Conservation (phyloP, 2,888 invertebrate species). For the Erebia epiphron region DNA sequence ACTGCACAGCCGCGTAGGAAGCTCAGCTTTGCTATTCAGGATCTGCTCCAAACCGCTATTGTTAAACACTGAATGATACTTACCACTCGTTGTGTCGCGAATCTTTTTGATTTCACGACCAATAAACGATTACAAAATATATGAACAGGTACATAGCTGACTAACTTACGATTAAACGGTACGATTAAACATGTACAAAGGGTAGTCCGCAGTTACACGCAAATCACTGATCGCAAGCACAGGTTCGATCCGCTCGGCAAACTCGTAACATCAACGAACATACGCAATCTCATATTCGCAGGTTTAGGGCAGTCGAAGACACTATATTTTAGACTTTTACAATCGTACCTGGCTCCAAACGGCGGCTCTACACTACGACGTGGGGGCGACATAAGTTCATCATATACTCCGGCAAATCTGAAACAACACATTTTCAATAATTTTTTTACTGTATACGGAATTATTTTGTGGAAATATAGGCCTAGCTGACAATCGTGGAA, state of each 20-base stretch:
- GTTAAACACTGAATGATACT: constrained; percentile 19
- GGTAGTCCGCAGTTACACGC: constrained; percentile 16
- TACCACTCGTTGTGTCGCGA: constrained; percentile 12
- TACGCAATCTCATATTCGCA: constrained; percentile 52
- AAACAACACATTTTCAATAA: constrained; percentile 27
- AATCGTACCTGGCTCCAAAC: constrained; percentile 80
- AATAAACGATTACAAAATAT: neutral
- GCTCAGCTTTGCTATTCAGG: constrained; percentile 15
- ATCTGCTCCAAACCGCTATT: constrained; percentile 9
- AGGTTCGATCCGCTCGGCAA: constrained; percentile 75
- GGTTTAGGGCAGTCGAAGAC: constrained; percentile 58
- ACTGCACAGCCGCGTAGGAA: constrained; percentile 27
- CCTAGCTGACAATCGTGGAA: too few species aligned
- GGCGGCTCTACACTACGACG: constrained; percentile 77
- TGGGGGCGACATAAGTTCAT: constrained; percentile 78
- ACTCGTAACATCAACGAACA: constrained; percentile 54
- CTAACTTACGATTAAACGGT: constrained; percentile 5
- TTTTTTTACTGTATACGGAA: neutral
- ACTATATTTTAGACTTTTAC: constrained; percentile 76
- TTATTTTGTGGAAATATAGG: too few species aligned
- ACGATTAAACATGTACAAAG: constrained; percentile 7
- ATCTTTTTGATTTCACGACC: neutral
- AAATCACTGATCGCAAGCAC: constrained; percentile 48
- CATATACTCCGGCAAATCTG: constrained; percentile 76
- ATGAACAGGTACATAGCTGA: constrained; percentile 6